These are phyloP conservation scores for Papilio polytes DNA, from an alignment of 1,140 invertebrate genomes.

Conservation along the genomic window DNA sequence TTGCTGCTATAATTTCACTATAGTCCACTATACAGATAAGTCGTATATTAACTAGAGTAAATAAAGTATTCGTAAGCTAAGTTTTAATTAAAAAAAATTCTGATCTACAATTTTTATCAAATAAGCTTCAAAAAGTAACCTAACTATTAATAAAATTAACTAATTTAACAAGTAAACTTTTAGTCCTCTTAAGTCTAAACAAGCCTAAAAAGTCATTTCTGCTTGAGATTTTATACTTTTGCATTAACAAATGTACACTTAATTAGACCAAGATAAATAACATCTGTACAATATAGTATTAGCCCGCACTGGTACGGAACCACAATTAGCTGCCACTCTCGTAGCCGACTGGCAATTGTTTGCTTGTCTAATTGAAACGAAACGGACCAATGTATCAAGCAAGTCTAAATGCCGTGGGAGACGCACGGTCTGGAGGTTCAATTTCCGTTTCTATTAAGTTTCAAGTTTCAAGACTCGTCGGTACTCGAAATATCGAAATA, in stretches of 20 bases:
- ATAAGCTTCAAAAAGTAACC: too few relatives aligned
- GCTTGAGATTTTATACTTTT: too few relatives aligned
- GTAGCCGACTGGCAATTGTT: conserved; percentile 31
- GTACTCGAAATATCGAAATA: background rate
- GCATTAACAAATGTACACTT: too few relatives aligned
- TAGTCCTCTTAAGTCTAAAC: too few relatives aligned
- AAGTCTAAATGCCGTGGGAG: conserved; percentile 18
- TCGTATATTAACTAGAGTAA: background rate
- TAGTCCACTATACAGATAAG: background rate
- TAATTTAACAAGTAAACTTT: too few relatives aligned
- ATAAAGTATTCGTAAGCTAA: too few relatives aligned
- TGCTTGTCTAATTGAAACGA: conserved; percentile 43
- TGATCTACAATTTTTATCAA: too few relatives aligned
- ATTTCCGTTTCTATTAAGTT: conserved; percentile 26
- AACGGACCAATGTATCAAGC: conserved; percentile 23
- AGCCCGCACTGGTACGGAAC: conserved; percentile 41
- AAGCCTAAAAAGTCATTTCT: too few relatives aligned
- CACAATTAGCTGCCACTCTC: conserved; percentile 40
- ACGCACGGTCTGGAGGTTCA: background rate
- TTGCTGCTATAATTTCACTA: background rate
- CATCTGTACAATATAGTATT: background rate
- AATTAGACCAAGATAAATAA: background rate
- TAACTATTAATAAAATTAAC: too few relatives aligned
- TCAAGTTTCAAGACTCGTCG: background rate
- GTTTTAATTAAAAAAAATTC: too few relatives aligned